phyloP scores from a whole-genome alignment of 2,113 vertebrate genomes.

The Thalassoma bifasciatum region DNA sequence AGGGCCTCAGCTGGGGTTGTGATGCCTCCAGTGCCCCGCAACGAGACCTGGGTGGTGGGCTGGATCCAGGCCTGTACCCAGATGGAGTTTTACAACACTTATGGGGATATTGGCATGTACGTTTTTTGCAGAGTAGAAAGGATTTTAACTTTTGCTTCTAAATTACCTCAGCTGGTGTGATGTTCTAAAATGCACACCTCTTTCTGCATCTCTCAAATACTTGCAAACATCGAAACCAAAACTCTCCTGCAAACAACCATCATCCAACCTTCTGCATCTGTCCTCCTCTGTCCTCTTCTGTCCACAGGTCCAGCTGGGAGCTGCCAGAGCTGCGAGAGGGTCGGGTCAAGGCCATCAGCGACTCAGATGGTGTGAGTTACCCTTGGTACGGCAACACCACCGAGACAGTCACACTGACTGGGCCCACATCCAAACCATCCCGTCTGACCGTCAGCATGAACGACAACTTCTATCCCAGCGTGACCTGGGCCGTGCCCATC shows the following conservation, averaged over 20 bases:
- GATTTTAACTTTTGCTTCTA: neutral
- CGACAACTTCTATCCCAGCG: conserved; percentile 99
- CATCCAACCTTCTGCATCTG: conserved; percentile 1
- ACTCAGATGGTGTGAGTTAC: conserved; percentile 98
- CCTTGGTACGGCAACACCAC: conserved; percentile 99
- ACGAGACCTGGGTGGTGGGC: conserved; percentile 98
- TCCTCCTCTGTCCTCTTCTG: conserved; percentile 14
- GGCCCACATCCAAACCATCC: conserved; percentile 94
- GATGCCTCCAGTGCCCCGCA: conserved; percentile 96
- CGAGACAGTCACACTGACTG: conserved; percentile 94
- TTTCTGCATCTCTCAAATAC: neutral
- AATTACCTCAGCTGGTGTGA: neutral
- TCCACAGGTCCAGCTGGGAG: conserved; percentile 97
- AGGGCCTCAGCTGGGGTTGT: conserved; percentile 94
- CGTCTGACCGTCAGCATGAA: conserved; percentile 99
- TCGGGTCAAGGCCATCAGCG: conserved; percentile 96
- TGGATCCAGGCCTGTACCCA: conserved; percentile 99
- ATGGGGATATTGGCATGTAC: conserved; percentile 96
- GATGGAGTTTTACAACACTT: conserved; percentile 99
- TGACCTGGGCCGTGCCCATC: conserved; percentile 98
- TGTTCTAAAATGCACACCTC: conserved; percentile 8
- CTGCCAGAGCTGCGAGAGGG: conserved; percentile 95
- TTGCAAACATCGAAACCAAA: conserved; percentile 4
- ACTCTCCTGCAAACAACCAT: neutral
- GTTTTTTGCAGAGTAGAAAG: conserved; percentile 52